These are phyloP conservation scores for Fragum fragum DNA, from an alignment of 2,888 invertebrate species.

Conservation along the genomic window DNA sequence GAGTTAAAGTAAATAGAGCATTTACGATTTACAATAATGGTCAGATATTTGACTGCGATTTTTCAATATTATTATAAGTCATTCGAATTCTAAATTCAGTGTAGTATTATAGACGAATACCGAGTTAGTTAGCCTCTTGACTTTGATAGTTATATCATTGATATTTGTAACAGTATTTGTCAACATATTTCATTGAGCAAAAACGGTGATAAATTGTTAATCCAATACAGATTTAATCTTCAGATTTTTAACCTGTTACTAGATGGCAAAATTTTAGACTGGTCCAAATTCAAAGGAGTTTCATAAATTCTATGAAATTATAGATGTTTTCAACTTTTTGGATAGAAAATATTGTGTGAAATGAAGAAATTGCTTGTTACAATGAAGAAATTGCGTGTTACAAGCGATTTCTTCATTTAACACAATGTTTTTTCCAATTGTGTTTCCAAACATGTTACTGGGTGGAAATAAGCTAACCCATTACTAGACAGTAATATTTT, in stretches of 20 bases:
- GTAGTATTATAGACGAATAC: neutral
- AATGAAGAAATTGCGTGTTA: neutral
- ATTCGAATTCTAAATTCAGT: neutral
- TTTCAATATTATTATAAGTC: slow-evolving; percentile 20
- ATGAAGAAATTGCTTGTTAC: slow-evolving; percentile 5
- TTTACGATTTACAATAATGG: slow-evolving; percentile 6
- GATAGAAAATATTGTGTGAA: neutral
- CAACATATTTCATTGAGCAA: neutral
- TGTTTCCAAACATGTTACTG: slow-evolving; percentile 13
- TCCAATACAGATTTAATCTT: neutral
- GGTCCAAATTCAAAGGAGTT: too few relatives aligned
- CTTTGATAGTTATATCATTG: neutral
- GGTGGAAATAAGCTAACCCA: too few relatives aligned
- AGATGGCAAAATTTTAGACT: too few relatives aligned
- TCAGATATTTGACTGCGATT: slow-evolving; percentile 9
- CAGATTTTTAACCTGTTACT: too few relatives aligned
- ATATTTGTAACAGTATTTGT: neutral
- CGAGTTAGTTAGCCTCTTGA: neutral
- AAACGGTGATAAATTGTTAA: neutral
- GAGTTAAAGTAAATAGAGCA: slow-evolving; percentile 14
- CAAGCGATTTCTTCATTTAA: too few relatives aligned
- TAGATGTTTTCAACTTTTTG: too few relatives aligned
- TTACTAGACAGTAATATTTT: too few relatives aligned
- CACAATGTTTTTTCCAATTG: too few relatives aligned
- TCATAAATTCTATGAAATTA: neutral